A percentile compares a stretch with the other conserved stretches of the same genome.
Conservation (phyloP, 2,888 invertebrate genomes). For the Cantharis flavilabris region DNA sequence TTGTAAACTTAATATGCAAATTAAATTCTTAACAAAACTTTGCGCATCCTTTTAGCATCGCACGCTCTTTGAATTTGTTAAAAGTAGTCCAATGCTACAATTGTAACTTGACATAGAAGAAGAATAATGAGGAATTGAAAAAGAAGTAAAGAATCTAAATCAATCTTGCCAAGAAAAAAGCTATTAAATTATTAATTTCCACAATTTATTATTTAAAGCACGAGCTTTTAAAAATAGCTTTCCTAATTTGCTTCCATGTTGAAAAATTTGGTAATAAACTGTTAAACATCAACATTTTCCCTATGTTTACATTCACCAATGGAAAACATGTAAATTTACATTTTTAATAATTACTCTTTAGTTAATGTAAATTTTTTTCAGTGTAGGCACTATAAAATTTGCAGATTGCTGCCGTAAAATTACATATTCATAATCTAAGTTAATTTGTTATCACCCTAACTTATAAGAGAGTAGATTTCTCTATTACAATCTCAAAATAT, state of each 20-base stretch:
- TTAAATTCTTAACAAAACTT: not conserved
- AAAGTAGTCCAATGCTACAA: not conserved
- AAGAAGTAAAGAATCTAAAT: not conserved
- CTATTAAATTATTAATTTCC: not conserved
- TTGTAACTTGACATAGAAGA: not conserved
- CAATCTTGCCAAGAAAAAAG: not conserved
- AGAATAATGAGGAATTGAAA: not conserved
- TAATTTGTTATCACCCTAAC: not conserved
- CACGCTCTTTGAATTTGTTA: not conserved
- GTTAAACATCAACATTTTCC: not conserved
- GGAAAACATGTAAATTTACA: too few species aligned
- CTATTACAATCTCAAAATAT: too few species aligned
- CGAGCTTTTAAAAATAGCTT: not conserved
- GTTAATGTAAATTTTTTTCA: too few species aligned
- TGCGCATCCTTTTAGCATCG: not conserved
- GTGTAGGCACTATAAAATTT: too few species aligned
- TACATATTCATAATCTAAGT: not conserved
- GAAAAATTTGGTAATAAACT: not conserved
- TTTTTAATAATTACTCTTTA: too few species aligned
- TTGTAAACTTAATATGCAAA: not conserved
- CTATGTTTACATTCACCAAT: too few species aligned
- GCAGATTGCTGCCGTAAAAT: not conserved
- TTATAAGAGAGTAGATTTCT: too few species aligned
- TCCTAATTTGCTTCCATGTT: not conserved
- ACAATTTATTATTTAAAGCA: not conserved